Evolutionary conservation across 1,140 invertebrate species (phyloP).

Genomic region (Caenorhabditis briggsae): DNA sequence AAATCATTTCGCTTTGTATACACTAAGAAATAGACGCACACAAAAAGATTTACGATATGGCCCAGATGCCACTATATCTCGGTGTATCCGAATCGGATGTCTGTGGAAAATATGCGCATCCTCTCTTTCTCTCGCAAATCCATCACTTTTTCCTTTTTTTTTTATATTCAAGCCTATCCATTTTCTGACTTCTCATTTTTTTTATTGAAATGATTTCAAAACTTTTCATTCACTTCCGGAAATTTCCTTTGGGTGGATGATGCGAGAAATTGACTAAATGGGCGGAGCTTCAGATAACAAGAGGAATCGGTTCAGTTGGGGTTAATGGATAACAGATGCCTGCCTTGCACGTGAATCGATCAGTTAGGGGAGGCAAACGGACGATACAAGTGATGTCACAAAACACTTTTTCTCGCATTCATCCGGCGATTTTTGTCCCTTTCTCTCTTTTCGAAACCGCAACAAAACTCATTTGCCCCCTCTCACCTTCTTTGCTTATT

Average conservation of each 20-base stretch:
- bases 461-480: too few relatives aligned
- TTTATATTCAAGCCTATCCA: neutral
- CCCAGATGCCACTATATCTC: slow-evolving; percentile 48
- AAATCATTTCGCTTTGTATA: slow-evolving; percentile 3
- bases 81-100: slow-evolving; percentile 48
- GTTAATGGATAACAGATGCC: slow-evolving; percentile 54
- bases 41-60: slow-evolving; percentile 55
- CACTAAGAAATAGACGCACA: neutral
- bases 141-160: slow-evolving; percentile 8
- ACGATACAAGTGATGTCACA: slow-evolving; percentile 43
- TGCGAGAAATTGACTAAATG: neutral
- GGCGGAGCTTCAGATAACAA: neutral
- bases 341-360: slow-evolving; percentile 46
- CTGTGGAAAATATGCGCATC: slow-evolving; percentile 45
- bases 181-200: neutral
- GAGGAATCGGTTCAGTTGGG: neutral
- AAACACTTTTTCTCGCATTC: slow-evolving; percentile 13
- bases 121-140: neutral
- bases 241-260: neutral
- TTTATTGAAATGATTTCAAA: neutral
- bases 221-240: neutral
- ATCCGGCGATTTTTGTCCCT: slow-evolving; percentile 1
- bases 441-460: neutral
- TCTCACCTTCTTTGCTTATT: neutral
- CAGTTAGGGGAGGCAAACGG: slow-evolving; percentile 9